phyloP scores from a whole-genome alignment of 2,113 vertebrate genomes.

The Indri indri region DNA sequence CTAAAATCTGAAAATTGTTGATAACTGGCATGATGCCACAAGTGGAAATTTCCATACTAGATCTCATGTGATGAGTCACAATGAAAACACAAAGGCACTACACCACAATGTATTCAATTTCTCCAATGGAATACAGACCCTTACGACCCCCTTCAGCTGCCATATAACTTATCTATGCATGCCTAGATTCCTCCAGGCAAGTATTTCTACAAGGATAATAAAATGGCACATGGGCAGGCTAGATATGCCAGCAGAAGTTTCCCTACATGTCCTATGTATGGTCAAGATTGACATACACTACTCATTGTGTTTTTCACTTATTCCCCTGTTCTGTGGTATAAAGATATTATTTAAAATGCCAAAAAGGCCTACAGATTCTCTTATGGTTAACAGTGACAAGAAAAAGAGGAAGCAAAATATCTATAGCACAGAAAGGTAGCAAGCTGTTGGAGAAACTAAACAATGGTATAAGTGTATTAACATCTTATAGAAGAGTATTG shows the following conservation, averaged over 20 bases:
- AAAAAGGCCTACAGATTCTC: neutral
- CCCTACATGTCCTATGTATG: neutral
- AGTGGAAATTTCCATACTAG: too few relatives aligned
- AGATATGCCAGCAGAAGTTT: neutral
- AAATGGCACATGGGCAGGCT: neutral
- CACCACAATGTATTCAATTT: neutral
- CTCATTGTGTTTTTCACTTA: neutral
- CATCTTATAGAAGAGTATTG: neutral
- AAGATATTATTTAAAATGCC: neutral
- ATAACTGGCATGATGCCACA: too few relatives aligned
- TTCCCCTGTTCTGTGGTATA: neutral
- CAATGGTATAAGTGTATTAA: neutral
- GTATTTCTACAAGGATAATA: neutral
- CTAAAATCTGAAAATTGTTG: too few relatives aligned
- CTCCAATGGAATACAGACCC: neutral
- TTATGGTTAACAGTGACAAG: neutral
- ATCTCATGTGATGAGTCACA: neutral
- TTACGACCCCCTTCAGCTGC: too few relatives aligned
- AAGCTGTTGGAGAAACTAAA: neutral
- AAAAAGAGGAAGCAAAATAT: neutral
- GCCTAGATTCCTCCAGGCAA: neutral
- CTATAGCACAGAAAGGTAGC: neutral
- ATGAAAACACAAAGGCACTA: neutral
- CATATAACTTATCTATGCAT: neutral
- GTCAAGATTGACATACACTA: neutral